Percentiles rank a stretch among this genome's conserved stretches.
Evolutionary conservation across 2,113 vertebrate genomes (phyloP).

Genomic region (Urocynchramus pylzowi): DNA sequence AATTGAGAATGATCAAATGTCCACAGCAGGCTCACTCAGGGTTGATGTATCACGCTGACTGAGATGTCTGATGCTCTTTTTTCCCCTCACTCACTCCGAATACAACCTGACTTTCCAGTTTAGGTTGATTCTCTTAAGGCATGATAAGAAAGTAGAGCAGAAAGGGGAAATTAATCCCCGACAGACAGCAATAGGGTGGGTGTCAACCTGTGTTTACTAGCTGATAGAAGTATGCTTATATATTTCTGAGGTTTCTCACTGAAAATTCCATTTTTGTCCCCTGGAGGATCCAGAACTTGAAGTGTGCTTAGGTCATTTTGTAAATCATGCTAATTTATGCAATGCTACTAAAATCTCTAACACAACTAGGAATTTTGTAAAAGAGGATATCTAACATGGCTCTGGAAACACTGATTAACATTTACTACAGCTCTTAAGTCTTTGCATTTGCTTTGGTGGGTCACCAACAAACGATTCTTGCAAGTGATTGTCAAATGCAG

Average conservation of each 20-base stretch:
- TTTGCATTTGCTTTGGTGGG: neutral
- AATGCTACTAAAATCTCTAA: neutral
- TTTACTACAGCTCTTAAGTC: fast-evolving
- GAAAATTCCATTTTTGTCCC: neutral
- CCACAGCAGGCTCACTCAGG: no score
- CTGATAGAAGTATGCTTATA: neutral
- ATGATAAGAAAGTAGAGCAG: neutral
- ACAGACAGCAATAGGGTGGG: neutral
- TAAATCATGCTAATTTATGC: neutral
- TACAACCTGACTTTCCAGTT: neutral
- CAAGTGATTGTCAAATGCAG: neutral
- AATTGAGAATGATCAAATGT: neutral
- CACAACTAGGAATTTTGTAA: neutral
- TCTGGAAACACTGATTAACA: neutral
- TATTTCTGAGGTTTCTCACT: neutral
- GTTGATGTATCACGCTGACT: fast-evolving
- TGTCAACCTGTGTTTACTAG: neutral
- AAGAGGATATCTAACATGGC: neutral
- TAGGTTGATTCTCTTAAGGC: neutral
- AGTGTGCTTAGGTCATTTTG: neutral
- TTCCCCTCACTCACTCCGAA: neutral
- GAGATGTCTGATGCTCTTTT: neutral
- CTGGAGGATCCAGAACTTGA: neutral
- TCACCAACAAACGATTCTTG: neutral
- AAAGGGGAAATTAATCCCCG: neutral